phyloP scores from a whole-genome alignment of 1,140 invertebrate species.

The Trinorchestia longiramus region DNA sequence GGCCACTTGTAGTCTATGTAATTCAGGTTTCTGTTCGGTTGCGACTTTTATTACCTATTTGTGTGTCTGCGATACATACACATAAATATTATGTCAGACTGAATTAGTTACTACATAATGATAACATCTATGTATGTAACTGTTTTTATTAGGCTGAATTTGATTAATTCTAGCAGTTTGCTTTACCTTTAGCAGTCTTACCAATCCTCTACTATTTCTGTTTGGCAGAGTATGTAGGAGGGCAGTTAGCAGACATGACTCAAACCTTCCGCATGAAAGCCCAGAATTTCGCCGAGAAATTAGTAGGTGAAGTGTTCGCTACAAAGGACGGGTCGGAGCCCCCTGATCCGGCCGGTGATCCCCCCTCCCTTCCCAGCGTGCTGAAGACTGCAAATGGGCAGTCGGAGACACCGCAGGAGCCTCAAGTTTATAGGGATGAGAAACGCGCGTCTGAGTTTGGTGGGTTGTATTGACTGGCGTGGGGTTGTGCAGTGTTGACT shows the following conservation, averaged over 20 bases:
- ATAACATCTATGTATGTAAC: not conserved
- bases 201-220: not conserved
- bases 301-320: slow-evolving; percentile 71
- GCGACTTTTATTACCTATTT: not conserved
- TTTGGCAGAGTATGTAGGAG: slow-evolving; percentile 73
- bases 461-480: slow-evolving; percentile 70
- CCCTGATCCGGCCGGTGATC: slow-evolving; percentile 74
- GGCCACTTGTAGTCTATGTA: no score
- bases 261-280: slow-evolving; percentile 79
- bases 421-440: slow-evolving; percentile 80
- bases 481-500: not conserved
- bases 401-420: slow-evolving; percentile 68
- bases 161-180: not conserved
- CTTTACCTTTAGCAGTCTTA: not conserved
- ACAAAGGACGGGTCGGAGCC: slow-evolving; percentile 64
- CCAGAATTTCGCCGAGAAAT: slow-evolving; percentile 78
- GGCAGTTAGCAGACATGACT: slow-evolving; percentile 78
- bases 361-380: slow-evolving; percentile 67
- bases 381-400: slow-evolving; percentile 56
- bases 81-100: not conserved
- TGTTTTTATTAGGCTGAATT: not conserved
- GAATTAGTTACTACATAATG: not conserved
- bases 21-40: no score
- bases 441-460: slow-evolving; percentile 79
- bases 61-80: not conserved